Conservation (phyloP, 1,140 invertebrate species). For the Drosophila mojavensis region DNA sequence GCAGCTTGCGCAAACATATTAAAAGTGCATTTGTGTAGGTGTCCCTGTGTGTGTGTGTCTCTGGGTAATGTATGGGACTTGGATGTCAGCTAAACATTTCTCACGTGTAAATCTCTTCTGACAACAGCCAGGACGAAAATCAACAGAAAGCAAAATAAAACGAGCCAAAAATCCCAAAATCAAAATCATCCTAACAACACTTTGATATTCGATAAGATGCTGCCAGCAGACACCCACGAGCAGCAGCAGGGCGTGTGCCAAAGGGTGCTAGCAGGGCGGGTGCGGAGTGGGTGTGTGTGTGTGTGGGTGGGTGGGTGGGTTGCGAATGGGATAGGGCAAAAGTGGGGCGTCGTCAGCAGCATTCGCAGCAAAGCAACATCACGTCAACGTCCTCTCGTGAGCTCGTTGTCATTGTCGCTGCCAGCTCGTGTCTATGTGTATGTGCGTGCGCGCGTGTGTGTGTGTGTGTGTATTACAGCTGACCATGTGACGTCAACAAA, state of each 20-base stretch:
- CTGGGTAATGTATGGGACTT: conserved; percentile 1
- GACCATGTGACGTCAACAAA: conserved; percentile 61
- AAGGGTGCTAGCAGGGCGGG: background rate
- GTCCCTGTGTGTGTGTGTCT: conserved; percentile 10
- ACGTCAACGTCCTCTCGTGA: conserved; percentile 6
- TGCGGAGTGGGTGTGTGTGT: background rate
- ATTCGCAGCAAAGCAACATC: conserved; percentile 5
- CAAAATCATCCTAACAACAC: conserved; percentile 75
- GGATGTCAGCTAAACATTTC: conserved; percentile 36
- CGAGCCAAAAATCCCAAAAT: background rate
- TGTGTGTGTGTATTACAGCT: conserved; percentile 35
- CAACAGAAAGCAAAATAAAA: background rate
- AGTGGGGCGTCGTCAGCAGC: conserved; percentile 28
- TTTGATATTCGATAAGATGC: conserved; percentile 77
- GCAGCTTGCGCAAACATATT: conserved; percentile 14
- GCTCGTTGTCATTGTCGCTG: conserved; percentile 4
- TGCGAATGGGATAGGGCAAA: conserved; percentile 10
- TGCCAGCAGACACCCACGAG: conserved; percentile 18
- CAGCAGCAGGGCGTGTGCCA: background rate
- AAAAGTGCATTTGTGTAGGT: conserved; percentile 29
- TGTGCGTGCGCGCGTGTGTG: conserved; percentile 10
- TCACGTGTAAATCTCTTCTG: conserved; percentile 61
- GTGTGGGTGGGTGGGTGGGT: background rate
- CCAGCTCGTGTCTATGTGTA: conserved; percentile 5
- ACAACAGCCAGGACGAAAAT: conserved; percentile 31